A percentile compares a stretch with the other conserved stretches of the same genome.
Conservation (phyloP, 2,888 invertebrate species). For the Congeria kusceri region DNA sequence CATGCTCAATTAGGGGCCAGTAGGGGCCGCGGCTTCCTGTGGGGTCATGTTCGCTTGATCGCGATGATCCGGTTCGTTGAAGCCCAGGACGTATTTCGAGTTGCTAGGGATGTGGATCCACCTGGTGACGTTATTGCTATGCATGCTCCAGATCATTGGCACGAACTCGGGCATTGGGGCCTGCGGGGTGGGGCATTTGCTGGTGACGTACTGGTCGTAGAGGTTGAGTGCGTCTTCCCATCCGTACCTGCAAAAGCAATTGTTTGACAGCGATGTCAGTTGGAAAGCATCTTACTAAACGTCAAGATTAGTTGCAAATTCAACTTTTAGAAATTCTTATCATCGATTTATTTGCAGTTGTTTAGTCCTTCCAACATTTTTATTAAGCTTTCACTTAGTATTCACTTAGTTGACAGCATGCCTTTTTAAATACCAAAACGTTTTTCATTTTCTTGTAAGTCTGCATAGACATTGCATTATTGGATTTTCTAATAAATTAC, state of each 20-base stretch:
- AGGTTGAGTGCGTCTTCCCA: conserved; percentile 12
- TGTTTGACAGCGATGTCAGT: background rate
- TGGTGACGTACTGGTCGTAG: background rate
- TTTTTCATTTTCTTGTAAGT: too few relatives aligned
- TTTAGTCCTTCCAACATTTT: too few relatives aligned
- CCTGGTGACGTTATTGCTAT: background rate
- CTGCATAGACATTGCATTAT: too few relatives aligned
- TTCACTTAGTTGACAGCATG: too few relatives aligned
- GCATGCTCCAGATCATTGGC: conserved; percentile 38
- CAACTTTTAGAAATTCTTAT: too few relatives aligned
- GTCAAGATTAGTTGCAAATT: too few relatives aligned
- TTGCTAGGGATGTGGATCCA: conserved; percentile 7
- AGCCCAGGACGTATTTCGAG: conserved; percentile 39
- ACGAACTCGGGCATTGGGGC: conserved; percentile 20
- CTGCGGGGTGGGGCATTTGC: conserved; percentile 5
- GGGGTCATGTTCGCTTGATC: conserved; percentile 42
- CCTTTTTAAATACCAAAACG: too few relatives aligned
- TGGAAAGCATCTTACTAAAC: too few relatives aligned
- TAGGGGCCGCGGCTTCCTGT: conserved; percentile 30
- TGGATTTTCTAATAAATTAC: too few relatives aligned
- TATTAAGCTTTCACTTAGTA: too few relatives aligned
- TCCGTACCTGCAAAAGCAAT: conserved; percentile 12
- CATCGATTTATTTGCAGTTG: too few relatives aligned
- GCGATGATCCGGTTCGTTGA: conserved; percentile 39
- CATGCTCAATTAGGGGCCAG: conserved; percentile 33